phyloP scores from a whole-genome alignment of 2,113 vertebrate species.

The Columba janthina region DNA sequence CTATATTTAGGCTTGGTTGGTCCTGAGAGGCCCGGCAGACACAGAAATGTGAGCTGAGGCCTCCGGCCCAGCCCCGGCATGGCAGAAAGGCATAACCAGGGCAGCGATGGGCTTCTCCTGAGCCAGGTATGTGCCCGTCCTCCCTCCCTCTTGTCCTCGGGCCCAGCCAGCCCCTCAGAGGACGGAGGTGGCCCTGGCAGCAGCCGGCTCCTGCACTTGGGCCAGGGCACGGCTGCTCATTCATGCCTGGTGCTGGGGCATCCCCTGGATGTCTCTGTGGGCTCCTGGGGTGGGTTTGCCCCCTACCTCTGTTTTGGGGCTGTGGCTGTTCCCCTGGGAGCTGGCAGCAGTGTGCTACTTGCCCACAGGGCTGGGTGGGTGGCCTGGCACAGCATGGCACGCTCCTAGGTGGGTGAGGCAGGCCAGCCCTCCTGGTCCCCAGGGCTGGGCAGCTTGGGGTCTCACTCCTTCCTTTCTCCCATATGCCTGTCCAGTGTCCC shows the following conservation, averaged over 20 bases:
- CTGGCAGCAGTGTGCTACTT: neutral
- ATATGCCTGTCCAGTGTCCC: accelerated
- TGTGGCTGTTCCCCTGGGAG: neutral
- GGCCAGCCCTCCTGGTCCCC: neutral
- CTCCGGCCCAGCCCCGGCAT: neutral
- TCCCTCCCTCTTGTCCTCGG: neutral
- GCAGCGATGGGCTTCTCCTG: constrained; percentile 40
- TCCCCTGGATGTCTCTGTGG: neutral
- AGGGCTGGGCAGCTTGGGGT: neutral
- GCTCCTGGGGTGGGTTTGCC: neutral
- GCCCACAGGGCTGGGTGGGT: neutral
- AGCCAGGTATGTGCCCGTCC: constrained; percentile 47
- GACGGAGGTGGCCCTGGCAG: neutral
- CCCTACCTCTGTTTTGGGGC: neutral
- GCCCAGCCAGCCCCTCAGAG: neutral
- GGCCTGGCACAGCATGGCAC: neutral
- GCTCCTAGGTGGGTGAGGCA: accelerated
- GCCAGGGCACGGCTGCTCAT: neutral
- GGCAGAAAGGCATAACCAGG: neutral
- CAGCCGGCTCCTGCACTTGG: accelerated
- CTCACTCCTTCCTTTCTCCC: neutral
- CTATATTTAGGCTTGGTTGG: constrained; percentile 87
- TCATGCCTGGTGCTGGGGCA: accelerated
- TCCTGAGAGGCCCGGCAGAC: constrained; percentile 64
- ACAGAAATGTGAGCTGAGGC: constrained; percentile 80